phyloP scores from a whole-genome alignment of 2,113 vertebrate species.

The Camelus dromedarius region DNA sequence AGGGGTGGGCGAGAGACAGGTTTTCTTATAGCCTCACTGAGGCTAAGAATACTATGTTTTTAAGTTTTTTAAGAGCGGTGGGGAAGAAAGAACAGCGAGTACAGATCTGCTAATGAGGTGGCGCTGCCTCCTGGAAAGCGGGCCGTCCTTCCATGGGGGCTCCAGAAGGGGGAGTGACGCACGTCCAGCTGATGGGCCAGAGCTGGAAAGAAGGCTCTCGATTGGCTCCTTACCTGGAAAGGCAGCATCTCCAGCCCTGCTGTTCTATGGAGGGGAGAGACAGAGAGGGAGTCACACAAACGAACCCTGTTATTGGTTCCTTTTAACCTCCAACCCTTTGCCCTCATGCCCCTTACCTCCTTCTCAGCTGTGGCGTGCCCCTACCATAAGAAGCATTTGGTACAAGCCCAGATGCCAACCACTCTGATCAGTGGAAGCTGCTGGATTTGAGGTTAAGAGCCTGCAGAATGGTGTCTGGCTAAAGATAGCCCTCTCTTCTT shows the following conservation, averaged over 20 bases:
- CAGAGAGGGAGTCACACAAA: neutral
- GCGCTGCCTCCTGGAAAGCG: conserved; percentile 20
- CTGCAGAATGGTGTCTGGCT: neutral
- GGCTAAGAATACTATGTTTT: conserved; percentile 76
- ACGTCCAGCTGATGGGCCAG: rapidly evolving
- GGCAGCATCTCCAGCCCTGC: neutral
- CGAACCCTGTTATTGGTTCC: neutral
- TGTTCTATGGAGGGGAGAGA: neutral
- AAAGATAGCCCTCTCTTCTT: neutral
- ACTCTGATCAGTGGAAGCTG: neutral
- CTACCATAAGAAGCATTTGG: neutral
- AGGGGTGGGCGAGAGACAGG: conserved; percentile 73
- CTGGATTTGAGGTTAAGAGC: neutral
- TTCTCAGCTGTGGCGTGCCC: neutral
- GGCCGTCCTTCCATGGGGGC: neutral
- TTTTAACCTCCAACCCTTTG: neutral
- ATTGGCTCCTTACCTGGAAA: neutral
- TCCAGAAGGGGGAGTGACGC: neutral
- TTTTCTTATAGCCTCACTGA: conserved; percentile 63
- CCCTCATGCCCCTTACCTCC: neutral
- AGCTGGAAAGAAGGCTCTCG: neutral
- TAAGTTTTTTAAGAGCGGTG: conserved; percentile 70
- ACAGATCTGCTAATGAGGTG: conserved; percentile 50
- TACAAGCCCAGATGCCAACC: neutral
- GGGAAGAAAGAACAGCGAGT: conserved; percentile 70